Conservation (phyloP, 2,113 vertebrate species). For the Shinisaurus crocodilurus region DNA sequence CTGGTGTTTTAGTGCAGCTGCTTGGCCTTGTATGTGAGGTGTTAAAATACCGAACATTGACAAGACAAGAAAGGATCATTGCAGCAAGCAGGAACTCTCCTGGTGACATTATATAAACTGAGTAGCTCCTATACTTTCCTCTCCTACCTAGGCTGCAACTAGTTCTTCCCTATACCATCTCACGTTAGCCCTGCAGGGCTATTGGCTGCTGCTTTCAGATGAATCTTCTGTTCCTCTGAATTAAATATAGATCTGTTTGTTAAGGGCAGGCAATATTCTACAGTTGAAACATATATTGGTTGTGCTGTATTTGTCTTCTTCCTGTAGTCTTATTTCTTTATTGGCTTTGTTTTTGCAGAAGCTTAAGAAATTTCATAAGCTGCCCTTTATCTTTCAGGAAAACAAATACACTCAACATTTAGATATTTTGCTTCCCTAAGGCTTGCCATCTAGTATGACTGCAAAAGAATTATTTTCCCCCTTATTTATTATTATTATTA, state of each 20-base stretch:
- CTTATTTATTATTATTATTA: not conserved
- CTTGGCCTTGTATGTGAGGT: not conserved
- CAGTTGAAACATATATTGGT: not conserved
- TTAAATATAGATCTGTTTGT: slow-evolving; percentile 17
- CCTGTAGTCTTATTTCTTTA: not conserved
- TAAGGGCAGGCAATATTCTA: slow-evolving; percentile 9
- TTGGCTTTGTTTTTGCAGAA: slow-evolving; percentile 15
- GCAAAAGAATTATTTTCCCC: not conserved
- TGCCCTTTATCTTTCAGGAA: slow-evolving; percentile 13
- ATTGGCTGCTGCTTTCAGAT: not conserved
- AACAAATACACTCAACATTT: not conserved
- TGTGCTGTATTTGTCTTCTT: slow-evolving; percentile 7
- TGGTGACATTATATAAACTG: not conserved
- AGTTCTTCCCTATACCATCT: not conserved
- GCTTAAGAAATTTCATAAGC: slow-evolving; percentile 22
- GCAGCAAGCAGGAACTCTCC: not conserved
- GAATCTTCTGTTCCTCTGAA: not conserved
- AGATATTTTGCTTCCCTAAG: not conserved
- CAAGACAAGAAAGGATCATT: not conserved
- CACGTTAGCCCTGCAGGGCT: not conserved
- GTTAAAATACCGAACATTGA: not conserved
- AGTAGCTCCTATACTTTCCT: accelerated
- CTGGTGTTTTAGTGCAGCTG: not conserved
- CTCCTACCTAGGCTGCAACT: not conserved
- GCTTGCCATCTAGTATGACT: not conserved